Evolutionary conservation across 2,113 vertebrate genomes (phyloP), one percentile per base, ranked within the genome.

Genomic region (Ophthalmolycus amberensis): DNA sequence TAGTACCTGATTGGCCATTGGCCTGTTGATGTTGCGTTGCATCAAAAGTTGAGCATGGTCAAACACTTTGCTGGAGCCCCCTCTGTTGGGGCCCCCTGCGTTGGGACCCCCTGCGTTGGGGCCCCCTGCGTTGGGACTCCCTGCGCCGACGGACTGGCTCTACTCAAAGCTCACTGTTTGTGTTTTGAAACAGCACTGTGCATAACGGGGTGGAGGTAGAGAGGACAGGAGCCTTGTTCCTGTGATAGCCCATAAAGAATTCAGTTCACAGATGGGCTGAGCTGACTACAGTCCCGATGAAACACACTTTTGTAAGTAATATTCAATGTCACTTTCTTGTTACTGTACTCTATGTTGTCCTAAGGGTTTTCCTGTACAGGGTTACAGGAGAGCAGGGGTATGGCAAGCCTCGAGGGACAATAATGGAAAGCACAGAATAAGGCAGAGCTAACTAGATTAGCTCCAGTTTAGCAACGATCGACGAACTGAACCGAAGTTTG

Each of bases 171-270:
- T 67, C 48, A 1, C 52, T 29, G 79, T 78, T 42, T 68, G 22
- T 76, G 63, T 29, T 74, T 65, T 22, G 10, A 75, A 74, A 62
- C 34, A 5, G 9, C 60, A 14, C 27, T 4, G 65, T 75, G 32
- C 67, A 44, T 65, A 27, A 37, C 78, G 69, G 54, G 73, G 66
- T 25, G 1, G 56, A 62, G 73, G 34, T 1, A 32, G 67, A 38
- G 38, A 76, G 83, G 66, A 79, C 83, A 69, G 77, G 54, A 75
- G 74, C 75, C 74, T 22, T 44, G 67, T 86, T 90, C 72, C 80
- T 78, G 75, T 67, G 83, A 84, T 81, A 80, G 81, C 83, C 80
- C 79, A 79, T 75, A 84, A 81, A 88, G 75, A 76, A 79, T 88
- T 88, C 80, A 86, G 74, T 29, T 73, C 80, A 70, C 77, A 83